These are phyloP conservation scores for Mnemiopsis leidyi DNA, from an alignment of 37 sponge, comb jelly and placozoan genomes.

Conservation along the genomic window DNA sequence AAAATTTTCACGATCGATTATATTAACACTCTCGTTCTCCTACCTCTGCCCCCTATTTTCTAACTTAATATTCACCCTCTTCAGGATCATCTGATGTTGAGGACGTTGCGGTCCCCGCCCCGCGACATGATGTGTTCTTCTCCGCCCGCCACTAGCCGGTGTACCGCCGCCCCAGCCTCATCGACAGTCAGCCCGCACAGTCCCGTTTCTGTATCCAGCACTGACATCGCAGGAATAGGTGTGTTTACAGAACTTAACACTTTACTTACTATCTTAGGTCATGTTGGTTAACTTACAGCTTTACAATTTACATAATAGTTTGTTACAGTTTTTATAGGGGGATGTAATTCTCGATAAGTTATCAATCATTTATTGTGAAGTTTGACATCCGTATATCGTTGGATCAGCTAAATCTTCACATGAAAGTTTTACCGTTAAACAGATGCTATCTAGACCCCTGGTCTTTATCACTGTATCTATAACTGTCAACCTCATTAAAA, in stretches of 20 bases:
- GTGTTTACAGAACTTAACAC: neutral
- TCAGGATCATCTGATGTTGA: neutral
- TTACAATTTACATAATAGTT: no score
- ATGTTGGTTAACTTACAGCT: no score
- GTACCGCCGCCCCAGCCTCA: constrained; percentile 24
- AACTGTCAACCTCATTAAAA: neutral
- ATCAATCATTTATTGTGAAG: no score
- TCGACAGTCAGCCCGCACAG: constrained; percentile 55
- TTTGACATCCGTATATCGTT: no score
- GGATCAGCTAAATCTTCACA: no score
- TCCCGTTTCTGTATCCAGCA: neutral
- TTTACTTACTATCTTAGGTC: no score
- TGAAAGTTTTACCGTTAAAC: no score
- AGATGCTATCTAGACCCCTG: no score
- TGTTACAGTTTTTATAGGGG: no score
- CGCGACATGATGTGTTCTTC: constrained; percentile 52
- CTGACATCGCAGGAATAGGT: constrained; percentile 13
- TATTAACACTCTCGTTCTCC: neutral
- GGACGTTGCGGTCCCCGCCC: neutral
- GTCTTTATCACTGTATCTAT: neutral
- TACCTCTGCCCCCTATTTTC: no score
- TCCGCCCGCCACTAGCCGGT: constrained; percentile 5
- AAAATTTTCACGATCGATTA: no score
- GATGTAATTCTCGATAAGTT: no score
- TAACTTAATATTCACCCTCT: neutral